Percentiles rank a stretch among this genome's conserved stretches.
Evolutionary conservation across 2,113 vertebrate species (phyloP).

Genomic region (Pomatorhinus ruficollis): DNA sequence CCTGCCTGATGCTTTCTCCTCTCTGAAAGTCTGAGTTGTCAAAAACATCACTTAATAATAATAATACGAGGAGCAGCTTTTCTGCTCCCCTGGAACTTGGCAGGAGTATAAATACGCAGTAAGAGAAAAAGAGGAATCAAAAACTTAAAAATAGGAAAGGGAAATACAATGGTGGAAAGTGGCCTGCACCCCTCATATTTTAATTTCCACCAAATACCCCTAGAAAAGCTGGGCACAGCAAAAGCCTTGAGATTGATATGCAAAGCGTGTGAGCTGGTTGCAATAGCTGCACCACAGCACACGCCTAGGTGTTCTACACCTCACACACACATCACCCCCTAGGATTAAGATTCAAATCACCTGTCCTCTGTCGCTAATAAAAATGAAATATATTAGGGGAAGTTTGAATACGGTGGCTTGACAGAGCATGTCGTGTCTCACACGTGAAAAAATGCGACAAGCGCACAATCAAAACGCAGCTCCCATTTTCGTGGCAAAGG

Average conservation of each 20-base stretch:
- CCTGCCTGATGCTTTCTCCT: background rate
- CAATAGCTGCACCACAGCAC: background rate
- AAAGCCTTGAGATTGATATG: background rate
- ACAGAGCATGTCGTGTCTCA: background rate
- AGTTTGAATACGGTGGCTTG: background rate
- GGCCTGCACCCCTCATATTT: background rate
- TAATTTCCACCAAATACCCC: background rate
- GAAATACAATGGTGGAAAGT: background rate
- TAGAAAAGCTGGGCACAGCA: background rate
- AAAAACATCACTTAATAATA: background rate
- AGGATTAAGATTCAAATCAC: constrained; percentile 19
- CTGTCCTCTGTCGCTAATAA: background rate
- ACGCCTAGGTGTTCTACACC: background rate
- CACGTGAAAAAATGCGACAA: background rate
- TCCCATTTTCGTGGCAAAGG: background rate
- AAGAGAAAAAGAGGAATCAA: background rate
- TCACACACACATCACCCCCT: background rate
- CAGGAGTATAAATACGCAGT: background rate
- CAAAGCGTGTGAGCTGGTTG: background rate
- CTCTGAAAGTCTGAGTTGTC: background rate
- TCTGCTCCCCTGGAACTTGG: background rate
- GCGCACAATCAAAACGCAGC: background rate
- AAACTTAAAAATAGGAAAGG: background rate
- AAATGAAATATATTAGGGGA: background rate
- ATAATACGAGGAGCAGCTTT: background rate